phyloP scores from a whole-genome alignment of 37 sponge, comb jelly and placozoan genomes.

The Eunapius fragilis region DNA sequence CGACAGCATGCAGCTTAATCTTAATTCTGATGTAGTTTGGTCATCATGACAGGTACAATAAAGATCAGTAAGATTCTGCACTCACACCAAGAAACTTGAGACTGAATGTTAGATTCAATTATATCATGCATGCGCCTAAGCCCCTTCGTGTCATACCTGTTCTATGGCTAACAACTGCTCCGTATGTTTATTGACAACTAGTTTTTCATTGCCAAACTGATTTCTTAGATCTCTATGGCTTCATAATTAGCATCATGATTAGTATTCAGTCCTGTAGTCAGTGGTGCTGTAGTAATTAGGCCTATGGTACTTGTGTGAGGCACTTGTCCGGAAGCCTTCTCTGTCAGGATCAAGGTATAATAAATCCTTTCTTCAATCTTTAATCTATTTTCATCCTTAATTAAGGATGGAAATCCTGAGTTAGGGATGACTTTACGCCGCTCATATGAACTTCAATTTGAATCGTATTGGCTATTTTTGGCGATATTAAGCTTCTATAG shows the following conservation, averaged over 20 bases:
- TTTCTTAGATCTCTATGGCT: conserved; percentile 33
- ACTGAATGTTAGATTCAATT: conserved; percentile 24
- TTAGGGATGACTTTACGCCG: too few relatives aligned
- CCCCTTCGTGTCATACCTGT: conserved; percentile 22
- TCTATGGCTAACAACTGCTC: conserved; percentile 22
- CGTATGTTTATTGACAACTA: conserved; percentile 38
- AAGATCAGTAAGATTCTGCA: conserved; percentile 13
- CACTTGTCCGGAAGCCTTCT: not conserved
- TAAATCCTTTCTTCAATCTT: too few relatives aligned
- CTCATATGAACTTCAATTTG: too few relatives aligned
- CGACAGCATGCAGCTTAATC: conserved; percentile 9
- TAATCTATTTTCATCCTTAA: too few relatives aligned
- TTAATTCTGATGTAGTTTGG: conserved; percentile 30
- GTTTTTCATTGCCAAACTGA: conserved; percentile 37
- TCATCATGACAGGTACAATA: conserved; percentile 35
- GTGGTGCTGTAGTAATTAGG: not conserved
- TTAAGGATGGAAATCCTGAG: too few relatives aligned
- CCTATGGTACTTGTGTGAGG: not conserved
- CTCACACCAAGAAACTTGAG: conserved; percentile 22
- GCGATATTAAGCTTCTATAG: too few relatives aligned
- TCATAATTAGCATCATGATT: conserved; percentile 25
- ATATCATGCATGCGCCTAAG: conserved; percentile 36
- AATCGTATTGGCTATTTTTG: too few relatives aligned
- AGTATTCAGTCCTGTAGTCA: conserved; percentile 12
- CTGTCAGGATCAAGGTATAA: too few relatives aligned